Conservation (phyloP, 2,888 invertebrate genomes). For the Clostera curtula region DNA sequence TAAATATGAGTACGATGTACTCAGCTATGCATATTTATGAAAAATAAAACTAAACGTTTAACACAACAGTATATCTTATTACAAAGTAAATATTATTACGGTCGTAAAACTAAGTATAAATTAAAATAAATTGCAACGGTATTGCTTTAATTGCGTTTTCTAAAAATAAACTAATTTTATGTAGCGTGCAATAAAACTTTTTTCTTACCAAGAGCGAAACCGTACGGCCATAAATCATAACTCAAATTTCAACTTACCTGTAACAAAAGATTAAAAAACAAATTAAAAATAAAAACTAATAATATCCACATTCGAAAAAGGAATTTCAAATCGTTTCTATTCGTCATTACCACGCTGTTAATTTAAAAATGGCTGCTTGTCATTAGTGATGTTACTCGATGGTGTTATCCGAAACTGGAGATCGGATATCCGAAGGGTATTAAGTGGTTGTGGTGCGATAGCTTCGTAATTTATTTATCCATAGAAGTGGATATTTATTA, state of each 20-base stretch:
- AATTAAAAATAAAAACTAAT: constrained; percentile 8
- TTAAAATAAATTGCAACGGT: no score
- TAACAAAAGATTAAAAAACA: constrained; percentile 21
- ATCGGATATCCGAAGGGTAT: constrained; percentile 6
- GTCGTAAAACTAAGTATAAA: no score
- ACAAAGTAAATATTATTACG: no score
- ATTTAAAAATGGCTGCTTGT: constrained; percentile 47
- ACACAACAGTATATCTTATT: no score
- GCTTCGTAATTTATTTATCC: no score
- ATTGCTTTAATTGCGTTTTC: no score
- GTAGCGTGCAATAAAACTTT: not conserved
- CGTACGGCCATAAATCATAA: constrained; percentile 8
- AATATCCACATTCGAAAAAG: constrained; percentile 15
- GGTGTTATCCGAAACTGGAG: not conserved
- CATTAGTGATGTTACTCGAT: constrained; percentile 9
- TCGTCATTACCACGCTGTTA: constrained; percentile 43
- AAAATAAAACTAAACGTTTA: no score
- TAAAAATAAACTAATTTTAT: no score
- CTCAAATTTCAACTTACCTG: constrained; percentile 23
- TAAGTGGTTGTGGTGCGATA: no score
- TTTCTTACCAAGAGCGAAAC: not conserved
- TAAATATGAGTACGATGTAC: no score
- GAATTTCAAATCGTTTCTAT: constrained; percentile 25
- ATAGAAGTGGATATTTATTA: no score
- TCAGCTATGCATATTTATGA: no score